Percentiles rank a stretch among this genome's conserved stretches.
Evolutionary conservation across 1,140 invertebrate species (phyloP).

Genomic region (Atta cephalotes): DNA sequence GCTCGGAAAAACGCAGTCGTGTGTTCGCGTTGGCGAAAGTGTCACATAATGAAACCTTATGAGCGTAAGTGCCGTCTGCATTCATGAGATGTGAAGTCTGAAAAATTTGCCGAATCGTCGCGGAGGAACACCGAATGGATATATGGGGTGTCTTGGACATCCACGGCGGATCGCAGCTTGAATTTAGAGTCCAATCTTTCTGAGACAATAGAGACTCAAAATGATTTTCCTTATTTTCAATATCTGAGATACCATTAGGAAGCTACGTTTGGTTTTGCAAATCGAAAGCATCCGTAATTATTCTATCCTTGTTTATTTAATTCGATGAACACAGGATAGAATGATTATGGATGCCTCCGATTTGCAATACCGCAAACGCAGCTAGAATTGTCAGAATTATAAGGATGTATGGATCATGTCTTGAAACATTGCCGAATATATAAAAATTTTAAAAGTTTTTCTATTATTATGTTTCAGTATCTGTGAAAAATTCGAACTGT

Average conservation of each 20-base stretch:
- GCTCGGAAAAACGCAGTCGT: conserved; percentile 22
- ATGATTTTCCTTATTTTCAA: neutral
- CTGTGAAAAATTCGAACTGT: too few species aligned
- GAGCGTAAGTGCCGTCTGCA: conserved; percentile 46
- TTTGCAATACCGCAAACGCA: too few species aligned
- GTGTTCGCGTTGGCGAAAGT: conserved; percentile 26
- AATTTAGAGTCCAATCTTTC: conserved; percentile 1
- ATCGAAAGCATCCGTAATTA: too few species aligned
- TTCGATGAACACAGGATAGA: too few species aligned
- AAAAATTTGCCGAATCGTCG: conserved; percentile 47
- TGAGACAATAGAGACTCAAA: neutral
- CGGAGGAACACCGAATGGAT: neutral
- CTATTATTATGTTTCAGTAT: too few species aligned
- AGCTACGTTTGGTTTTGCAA: too few species aligned
- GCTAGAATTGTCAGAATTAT: neutral
- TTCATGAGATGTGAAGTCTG: conserved; percentile 43
- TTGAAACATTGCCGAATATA: too few species aligned
- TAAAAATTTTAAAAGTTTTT: too few species aligned
- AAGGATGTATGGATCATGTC: too few species aligned
- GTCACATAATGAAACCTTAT: conserved; percentile 64
- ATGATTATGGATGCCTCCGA: too few species aligned
- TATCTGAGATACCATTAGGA: neutral
- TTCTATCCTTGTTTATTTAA: too few species aligned
- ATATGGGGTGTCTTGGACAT: neutral
- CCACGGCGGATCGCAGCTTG: neutral